Evolutionary conservation across 1,140 invertebrate genomes (phyloP), one percentile per base, ranked within the genome.

Genomic region (Polyergus mexicanus): DNA sequence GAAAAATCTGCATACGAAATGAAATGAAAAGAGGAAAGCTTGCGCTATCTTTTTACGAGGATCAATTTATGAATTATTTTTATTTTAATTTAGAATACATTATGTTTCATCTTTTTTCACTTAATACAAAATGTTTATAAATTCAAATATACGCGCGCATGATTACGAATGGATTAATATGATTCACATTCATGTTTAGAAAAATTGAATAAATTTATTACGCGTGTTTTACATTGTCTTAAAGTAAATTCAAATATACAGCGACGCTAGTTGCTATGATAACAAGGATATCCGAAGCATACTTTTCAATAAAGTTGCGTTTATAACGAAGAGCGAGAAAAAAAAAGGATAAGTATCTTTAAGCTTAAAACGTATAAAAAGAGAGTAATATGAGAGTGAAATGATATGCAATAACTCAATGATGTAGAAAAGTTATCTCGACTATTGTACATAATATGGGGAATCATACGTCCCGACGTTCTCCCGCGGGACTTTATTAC

Each of bases 401-500:
- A 76, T 56, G 32, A 47, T 41, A 84, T 54, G 69, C 68, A 80
- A 90, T 91, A 89, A 91, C 54, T 91, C 89, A 89, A 89, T 91
- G 65, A 76, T n/a, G 62, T 65, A 58, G 69, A 86, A 84, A 76
- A 91, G 58, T 91, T 78, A 88, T 91, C 81, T 86, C 76, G 41
- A 44, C 62, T 41, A 80, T 84, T 80, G 60, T 85, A n/a, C n/a
- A n/a, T n/a, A 87, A 89, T 84, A 81, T 47, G 63, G 75, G 51
- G 63, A 63, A 51, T 38, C n/a, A 56, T 41, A 56, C 76, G 76
- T 69, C 47, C 32, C 22, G 51, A n/a, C 19, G 38, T 78, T 87
- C 65, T 87, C 89, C 63, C 85, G 41, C 56, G 80, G 75, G 88
- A 80, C 88, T 89, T 90, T 90, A 88, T 90, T 90, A 90, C 83